Evolutionary conservation across 2,113 vertebrate species (phyloP).

Genomic region (Indicator maculatus): DNA sequence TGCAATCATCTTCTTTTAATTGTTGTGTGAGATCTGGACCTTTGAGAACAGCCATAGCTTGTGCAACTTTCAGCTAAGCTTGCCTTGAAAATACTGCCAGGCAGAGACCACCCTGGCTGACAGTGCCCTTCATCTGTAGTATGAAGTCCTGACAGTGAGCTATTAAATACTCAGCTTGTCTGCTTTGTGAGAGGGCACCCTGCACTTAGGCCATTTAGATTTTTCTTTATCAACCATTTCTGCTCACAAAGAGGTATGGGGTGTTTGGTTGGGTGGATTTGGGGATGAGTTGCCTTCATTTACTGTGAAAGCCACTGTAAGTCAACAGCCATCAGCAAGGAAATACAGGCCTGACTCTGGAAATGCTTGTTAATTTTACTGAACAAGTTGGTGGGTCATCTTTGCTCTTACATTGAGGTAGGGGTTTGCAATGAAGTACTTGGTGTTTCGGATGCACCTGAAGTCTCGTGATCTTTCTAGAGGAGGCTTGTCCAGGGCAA

Average conservation of each 20-base stretch:
- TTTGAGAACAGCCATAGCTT: background rate
- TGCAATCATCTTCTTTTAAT: background rate
- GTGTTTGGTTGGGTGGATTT: background rate
- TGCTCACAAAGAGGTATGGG: background rate
- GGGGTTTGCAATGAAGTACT: background rate
- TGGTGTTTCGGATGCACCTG: background rate
- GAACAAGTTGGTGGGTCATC: background rate
- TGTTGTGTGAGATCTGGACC: background rate
- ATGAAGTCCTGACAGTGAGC: background rate
- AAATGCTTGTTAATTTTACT: background rate
- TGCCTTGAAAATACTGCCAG: background rate
- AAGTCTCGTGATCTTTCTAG: background rate
- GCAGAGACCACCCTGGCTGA: conserved; percentile 37
- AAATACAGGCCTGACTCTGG: background rate
- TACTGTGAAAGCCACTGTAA: background rate
- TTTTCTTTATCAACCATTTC: background rate
- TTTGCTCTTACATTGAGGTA: background rate
- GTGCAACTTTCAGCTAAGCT: conserved; percentile 10
- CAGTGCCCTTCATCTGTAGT: background rate
- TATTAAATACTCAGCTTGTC: background rate
- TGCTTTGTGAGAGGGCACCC: background rate
- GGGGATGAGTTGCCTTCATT: background rate
- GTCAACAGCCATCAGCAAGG: background rate
- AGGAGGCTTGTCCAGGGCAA: background rate
- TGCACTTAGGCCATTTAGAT: background rate